Conservation (phyloP, 2,113 vertebrate genomes). For the Callipepla squamata region DNA sequence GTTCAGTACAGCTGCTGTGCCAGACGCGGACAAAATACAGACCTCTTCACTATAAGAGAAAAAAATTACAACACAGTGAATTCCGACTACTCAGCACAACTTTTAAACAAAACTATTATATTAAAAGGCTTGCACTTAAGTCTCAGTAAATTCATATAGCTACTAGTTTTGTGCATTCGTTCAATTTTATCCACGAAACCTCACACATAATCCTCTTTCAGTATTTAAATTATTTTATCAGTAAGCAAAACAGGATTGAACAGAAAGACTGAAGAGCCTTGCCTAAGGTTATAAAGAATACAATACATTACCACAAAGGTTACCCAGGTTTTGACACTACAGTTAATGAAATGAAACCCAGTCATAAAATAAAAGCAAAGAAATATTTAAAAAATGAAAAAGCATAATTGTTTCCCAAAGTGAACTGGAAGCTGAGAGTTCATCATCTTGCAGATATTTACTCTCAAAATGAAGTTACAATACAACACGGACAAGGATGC, state of each 20-base stretch:
- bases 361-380: background rate
- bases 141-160: background rate
- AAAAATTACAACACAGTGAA: slow-evolving; percentile 52
- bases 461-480: slow-evolving; percentile 19
- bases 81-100: background rate
- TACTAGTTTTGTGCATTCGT: background rate
- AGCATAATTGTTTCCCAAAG: background rate
- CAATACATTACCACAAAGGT: background rate
- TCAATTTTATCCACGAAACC: background rate
- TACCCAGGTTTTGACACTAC: background rate
- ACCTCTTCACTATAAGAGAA: slow-evolving; percentile 91
- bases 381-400: background rate
- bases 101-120: background rate
- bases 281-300: background rate
- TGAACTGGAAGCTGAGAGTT: background rate
- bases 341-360: background rate
- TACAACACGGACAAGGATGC: background rate
- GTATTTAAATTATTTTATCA: background rate
- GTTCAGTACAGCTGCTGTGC: slow-evolving; percentile 95
- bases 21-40: slow-evolving; percentile 97
- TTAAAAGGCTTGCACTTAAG: background rate
- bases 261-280: background rate
- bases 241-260: background rate
- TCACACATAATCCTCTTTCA: background rate
- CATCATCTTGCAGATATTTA: background rate